Evolutionary conservation across 2,113 vertebrate genomes (phyloP), one percentile per base, ranked within the genome.

Genomic region (Hoplias malabaricus): DNA sequence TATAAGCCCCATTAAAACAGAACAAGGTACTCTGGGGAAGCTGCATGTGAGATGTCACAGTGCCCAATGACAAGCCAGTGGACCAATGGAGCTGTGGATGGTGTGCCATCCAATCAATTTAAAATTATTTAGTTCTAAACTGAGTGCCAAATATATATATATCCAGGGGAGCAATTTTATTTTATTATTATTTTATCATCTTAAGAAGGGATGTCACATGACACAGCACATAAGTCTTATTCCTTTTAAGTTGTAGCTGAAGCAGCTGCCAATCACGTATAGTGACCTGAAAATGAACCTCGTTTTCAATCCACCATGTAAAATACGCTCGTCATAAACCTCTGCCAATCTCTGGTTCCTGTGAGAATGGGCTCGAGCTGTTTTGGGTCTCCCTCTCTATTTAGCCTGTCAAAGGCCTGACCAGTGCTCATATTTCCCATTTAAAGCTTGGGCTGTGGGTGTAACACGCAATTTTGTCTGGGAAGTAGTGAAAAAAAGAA

Each of bases 341-440:
- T 57, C 29, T 50, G 2, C 19, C 80, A 70, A 76, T 65, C 67
- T 66, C 77, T 59, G n/a, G 19, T 33, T 42, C 63, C 57, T 10
- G 14, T 40, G 75, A 69, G 48, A 70, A 65, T 33, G 27, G 16
- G 8, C 65, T 6, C 65, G 25, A 21, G 46, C 19, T 69, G 54
- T 38, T 33, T 2, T 13, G 61, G 48, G 31, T 40, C 42, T 77
- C 68, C 53, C 33, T 75, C 54, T 13, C 31, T 21, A 61, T 66
- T 80, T 69, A 63, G 19, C 43, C 61, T 80, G 50, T 68, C 69
- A 73, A 19, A 27, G 40, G 56, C 46, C 21, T 23, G 67, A 38
- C 33, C 23, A 19, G 33, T 9, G 42, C 69, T 67, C 77, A 72
- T 82, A 79, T 73, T 78, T 80, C 66, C 68, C 42, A 50, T 71